phyloP scores from a whole-genome alignment of 2,888 invertebrate genomes.

The Lepidocyrtinus sp. region DNA sequence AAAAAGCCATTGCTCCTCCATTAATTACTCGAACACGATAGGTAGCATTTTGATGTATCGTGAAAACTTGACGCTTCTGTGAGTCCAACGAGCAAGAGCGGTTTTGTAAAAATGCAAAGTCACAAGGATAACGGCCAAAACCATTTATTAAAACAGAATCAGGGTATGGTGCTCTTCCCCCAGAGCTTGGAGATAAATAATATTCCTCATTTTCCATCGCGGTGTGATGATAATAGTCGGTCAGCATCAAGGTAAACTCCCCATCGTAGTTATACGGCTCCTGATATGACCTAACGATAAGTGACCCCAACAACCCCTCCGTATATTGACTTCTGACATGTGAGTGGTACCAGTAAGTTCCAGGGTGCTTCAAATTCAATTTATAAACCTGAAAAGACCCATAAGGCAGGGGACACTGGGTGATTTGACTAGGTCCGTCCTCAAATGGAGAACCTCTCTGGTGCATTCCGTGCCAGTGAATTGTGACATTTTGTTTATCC shows the following conservation, averaged over 20 bases:
- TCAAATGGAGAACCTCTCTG: constrained; percentile 48
- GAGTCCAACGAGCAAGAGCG: background rate
- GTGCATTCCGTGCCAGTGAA: constrained; percentile 66
- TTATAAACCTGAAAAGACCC: constrained; percentile 47
- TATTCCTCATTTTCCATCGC: constrained; percentile 56
- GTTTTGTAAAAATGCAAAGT: constrained; percentile 31
- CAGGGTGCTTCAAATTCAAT: constrained; percentile 52
- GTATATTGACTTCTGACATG: constrained; percentile 62
- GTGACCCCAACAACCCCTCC: constrained; percentile 61
- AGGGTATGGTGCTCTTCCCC: constrained; percentile 53
- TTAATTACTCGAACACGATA: constrained; percentile 62
- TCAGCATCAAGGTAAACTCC: constrained; percentile 55
- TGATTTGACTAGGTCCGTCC: constrained; percentile 59
- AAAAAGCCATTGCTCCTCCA: constrained; percentile 40
- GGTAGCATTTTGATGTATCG: constrained; percentile 14
- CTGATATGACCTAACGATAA: constrained; percentile 41
- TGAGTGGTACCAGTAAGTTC: constrained; percentile 67
- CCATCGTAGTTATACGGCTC: constrained; percentile 60
- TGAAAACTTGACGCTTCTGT: constrained; percentile 42
- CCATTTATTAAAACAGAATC: constrained; percentile 61
- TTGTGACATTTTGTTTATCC: constrained; percentile 55
- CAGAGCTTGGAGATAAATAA: constrained; percentile 17
- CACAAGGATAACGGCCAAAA: constrained; percentile 57
- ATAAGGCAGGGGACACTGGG: constrained; percentile 60
- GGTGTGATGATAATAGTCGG: constrained; percentile 64